Base-by-base conservation (phyloP, 2,113 vertebrate species). In the Ivindomyrus marchei region DNA sequence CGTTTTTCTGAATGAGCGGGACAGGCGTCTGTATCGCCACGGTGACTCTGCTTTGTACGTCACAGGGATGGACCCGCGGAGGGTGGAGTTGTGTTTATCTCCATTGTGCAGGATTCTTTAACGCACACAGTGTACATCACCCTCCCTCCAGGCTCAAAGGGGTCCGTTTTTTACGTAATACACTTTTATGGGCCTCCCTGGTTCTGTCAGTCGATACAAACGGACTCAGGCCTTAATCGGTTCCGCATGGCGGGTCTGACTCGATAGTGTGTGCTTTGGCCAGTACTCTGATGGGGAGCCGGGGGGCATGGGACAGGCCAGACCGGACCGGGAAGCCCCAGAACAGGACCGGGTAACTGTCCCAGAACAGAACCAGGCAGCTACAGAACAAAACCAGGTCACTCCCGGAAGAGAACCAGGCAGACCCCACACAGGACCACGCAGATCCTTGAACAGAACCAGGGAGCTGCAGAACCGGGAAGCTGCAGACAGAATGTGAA, bases 211-310 rank as follows among this genome's bases (percentile, higher is more conserved):
- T 96, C 0, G 91, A 95, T 96, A 96, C 87, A 95, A 96, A 96
- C 95, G 95, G 95, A 94, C 95, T 96, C 96, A 94, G 95, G 94
- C 86, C 94, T 95, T 95, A 77, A 77, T 77, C 70, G 27, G 70
- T 77, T 77, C 31, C 11, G 70, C 70, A 77, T 77, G 70, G 70
- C 31, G 9, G 42, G 36, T 27, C 31, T 1, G n/a, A 96, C 96
- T 96, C 95, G 94, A 95, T 92, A 94, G 94, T 96, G 95, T 96
- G 96, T 96, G 94, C 94, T 94, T 97, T 96, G 96, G 96, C 96
- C 92, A 77, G 3, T 92, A 92, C 92, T 93, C 92, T 89, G 53
- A 83, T 62, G 58, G 70, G 27, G 7, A 27, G 21, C 46, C 4
- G n/a, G 62, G 42, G 58, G 77, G 27, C 70, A 39, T 0, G 70